These are phyloP conservation scores for Litoditis marina DNA, from an alignment of 2,888 invertebrate species.

Conservation along the genomic window DNA sequence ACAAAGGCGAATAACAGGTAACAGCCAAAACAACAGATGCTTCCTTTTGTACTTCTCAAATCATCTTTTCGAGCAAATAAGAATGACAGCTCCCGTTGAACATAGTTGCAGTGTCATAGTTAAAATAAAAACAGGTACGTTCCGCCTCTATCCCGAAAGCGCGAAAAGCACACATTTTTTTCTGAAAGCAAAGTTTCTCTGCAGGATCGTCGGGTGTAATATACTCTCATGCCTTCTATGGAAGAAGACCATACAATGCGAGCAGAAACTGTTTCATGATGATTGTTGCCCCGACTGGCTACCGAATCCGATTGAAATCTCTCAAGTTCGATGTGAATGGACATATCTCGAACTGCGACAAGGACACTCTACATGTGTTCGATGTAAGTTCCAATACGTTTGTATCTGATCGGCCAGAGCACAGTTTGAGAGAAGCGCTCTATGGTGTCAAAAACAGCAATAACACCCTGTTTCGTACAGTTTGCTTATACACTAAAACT, in stretches of 20 bases:
- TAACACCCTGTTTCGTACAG: too few species aligned
- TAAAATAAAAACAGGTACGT: too few species aligned
- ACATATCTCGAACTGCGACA: slow-evolving; percentile 27
- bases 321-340: slow-evolving; percentile 40
- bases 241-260: slow-evolving; percentile 35
- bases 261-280: slow-evolving; percentile 42
- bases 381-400: slow-evolving; percentile 26
- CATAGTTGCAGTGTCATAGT: too few species aligned
- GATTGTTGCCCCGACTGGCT: slow-evolving; percentile 41
- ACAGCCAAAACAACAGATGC: too few species aligned
- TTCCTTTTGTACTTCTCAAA: too few species aligned
- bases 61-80: too few species aligned
- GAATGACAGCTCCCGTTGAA: too few species aligned
- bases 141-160: too few species aligned
- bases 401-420: not conserved
- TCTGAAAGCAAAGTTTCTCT: not conserved
- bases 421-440: too few species aligned
- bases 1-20: slow-evolving; percentile 36
- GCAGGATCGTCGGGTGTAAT: slow-evolving; percentile 40
- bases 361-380: slow-evolving; percentile 44
- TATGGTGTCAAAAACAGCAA: too few species aligned
- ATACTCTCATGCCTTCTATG: slow-evolving; percentile 39
- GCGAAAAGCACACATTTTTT: not conserved
- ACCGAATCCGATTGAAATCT: slow-evolving; percentile 35
- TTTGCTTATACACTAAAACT: too few species aligned